Percentiles rank a stretch among this genome's conserved stretches.
Conservation (phyloP, 2,797 vertebrate genomes). For the Molossus alvarezi region DNA sequence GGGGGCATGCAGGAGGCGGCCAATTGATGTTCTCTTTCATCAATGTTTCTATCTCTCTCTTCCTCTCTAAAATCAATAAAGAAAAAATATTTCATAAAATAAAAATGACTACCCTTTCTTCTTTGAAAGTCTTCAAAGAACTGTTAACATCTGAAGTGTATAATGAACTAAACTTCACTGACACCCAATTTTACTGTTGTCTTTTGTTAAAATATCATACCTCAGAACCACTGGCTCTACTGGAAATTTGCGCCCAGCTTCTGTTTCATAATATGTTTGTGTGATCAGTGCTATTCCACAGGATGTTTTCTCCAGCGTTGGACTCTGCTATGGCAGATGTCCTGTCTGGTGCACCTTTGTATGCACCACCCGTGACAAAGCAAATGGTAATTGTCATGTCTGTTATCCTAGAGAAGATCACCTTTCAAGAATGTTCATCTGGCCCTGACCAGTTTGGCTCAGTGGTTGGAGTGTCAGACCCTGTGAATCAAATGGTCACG, state of each 20-base stretch:
- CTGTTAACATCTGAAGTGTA: not conserved
- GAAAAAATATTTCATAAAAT: no score
- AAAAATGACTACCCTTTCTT: not conserved
- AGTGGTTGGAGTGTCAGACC: not conserved
- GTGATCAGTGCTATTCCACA: not conserved
- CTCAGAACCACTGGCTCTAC: not conserved
- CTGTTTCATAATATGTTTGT: not conserved
- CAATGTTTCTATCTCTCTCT: no score
- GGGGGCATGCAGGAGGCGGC: no score
- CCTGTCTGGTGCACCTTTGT: not conserved
- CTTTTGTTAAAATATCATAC: not conserved
- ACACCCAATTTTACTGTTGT: not conserved
- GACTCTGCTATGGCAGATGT: not conserved
- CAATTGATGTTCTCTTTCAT: no score
- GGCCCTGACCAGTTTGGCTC: not conserved
- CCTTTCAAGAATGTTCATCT: not conserved
- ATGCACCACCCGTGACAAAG: not conserved
- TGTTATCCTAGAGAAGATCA: not conserved
- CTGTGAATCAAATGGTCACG: not conserved
- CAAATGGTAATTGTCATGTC: not conserved
- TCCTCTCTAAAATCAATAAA: no score
- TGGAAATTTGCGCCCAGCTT: not conserved
- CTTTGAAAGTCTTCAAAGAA: slow-evolving; percentile 36
- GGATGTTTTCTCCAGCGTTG: not conserved
- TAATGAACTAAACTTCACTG: slow-evolving; percentile 4